A percentile compares a stretch with the other conserved stretches of the same genome.
Conservation (phyloP, 2,888 invertebrate species). For the Plebejus argus region DNA sequence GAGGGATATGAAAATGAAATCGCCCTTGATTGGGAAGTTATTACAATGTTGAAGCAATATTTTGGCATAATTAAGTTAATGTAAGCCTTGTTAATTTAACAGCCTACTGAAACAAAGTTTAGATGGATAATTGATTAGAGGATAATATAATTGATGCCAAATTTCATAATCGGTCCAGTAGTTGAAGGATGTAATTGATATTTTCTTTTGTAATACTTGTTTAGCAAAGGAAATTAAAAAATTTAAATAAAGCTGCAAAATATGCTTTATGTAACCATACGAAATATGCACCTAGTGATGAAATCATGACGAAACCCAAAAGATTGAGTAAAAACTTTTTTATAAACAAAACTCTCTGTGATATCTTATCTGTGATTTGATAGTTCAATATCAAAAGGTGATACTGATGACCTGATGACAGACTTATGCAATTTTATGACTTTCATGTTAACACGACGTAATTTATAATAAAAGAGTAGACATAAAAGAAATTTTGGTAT, state of each 20-base stretch:
- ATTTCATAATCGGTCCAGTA: too few relatives aligned
- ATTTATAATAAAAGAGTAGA: too few relatives aligned
- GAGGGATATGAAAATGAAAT: conserved; percentile 10
- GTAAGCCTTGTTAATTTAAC: neutral
- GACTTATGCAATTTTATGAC: neutral
- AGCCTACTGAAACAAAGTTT: too few relatives aligned
- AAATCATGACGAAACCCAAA: neutral
- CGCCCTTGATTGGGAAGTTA: neutral
- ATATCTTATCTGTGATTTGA: neutral
- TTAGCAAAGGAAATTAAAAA: neutral
- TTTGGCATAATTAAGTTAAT: neutral
- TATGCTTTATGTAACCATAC: neutral
- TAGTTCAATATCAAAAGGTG: neutral
- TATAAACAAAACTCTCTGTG: neutral
- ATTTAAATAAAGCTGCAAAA: neutral
- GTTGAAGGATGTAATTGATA: too few relatives aligned
- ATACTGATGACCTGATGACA: neutral
- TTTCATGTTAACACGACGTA: too few relatives aligned
- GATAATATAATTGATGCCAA: too few relatives aligned
- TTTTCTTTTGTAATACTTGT: neutral
- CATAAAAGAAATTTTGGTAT: neutral
- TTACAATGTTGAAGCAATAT: neutral
- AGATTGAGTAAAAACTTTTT: neutral
- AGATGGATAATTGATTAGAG: too few relatives aligned
- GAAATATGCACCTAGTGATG: neutral